Percentiles rank a stretch among this genome's conserved stretches.
Conservation (phyloP, 2,888 invertebrate genomes). For the Coelogynopora nodosa region DNA sequence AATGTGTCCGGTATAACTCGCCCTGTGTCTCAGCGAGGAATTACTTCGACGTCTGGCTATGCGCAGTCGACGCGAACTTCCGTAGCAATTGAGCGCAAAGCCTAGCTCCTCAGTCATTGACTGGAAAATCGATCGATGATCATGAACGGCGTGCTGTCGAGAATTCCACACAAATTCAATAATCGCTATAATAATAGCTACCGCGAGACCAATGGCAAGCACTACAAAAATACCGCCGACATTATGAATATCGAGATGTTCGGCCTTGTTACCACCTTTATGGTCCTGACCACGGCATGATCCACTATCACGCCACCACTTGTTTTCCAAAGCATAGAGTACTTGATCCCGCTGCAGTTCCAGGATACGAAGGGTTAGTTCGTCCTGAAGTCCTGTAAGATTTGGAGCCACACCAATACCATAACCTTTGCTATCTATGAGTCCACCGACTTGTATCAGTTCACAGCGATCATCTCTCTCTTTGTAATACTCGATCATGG, state of each 20-base stretch:
- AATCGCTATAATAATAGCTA: slow-evolving; percentile 9
- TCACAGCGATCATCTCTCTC: slow-evolving; percentile 75
- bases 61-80: slow-evolving; percentile 4
- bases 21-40: neutral
- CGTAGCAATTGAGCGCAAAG: slow-evolving; percentile 37
- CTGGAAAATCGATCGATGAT: slow-evolving; percentile 3
- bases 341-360: slow-evolving; percentile 86
- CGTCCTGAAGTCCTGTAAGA: slow-evolving; percentile 64
- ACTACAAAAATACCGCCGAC: slow-evolving; percentile 38
- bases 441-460: slow-evolving; percentile 90
- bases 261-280: neutral
- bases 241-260: slow-evolving; percentile 27
- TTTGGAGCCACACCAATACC: slow-evolving; percentile 87
- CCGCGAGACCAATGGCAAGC: slow-evolving; percentile 16
- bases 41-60: neutral
- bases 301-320: slow-evolving; percentile 34
- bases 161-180: slow-evolving; percentile 39
- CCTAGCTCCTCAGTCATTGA: slow-evolving; percentile 28
- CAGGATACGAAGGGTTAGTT: slow-evolving; percentile 66
- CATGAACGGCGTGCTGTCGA: slow-evolving; percentile 2
- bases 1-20: neutral
- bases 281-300: slow-evolving; percentile 34
- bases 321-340: slow-evolving; percentile 16
- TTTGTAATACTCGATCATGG: slow-evolving; percentile 81
- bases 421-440: slow-evolving; percentile 81